phyloP scores from a whole-genome alignment of 2,888 invertebrate species.

The Agrypnus murinus region DNA sequence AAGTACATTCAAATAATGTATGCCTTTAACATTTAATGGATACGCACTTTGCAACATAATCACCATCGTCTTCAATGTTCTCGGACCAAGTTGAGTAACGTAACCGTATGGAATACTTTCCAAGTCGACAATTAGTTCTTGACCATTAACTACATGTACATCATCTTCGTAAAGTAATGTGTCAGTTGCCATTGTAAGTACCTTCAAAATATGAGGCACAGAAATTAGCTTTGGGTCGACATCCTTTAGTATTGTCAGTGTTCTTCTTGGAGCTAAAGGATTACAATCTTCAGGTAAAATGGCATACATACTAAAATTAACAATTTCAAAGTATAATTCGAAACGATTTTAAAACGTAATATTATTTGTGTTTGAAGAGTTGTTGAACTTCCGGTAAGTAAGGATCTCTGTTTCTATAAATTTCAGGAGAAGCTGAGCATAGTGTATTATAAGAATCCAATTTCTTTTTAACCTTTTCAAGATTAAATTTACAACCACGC shows the following conservation, averaged over 20 bases:
- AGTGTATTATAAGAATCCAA: conserved; percentile 76
- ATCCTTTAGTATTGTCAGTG: background rate
- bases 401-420: conserved; percentile 74
- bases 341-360: background rate
- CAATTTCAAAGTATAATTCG: background rate
- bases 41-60: background rate
- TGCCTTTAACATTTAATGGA: background rate
- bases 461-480: conserved; percentile 74
- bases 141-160: background rate
- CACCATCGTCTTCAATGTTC: background rate
- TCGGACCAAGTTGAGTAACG: background rate
- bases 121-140: background rate
- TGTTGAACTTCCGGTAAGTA: conserved; percentile 58
- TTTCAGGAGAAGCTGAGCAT: conserved; percentile 75
- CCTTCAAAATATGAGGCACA: background rate
- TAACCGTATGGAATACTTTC: background rate
- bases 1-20: background rate
- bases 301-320: background rate
- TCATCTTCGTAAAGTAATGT: background rate
- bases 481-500: conserved; percentile 74
- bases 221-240: background rate
- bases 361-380: conserved; percentile 68
- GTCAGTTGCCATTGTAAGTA: background rate
- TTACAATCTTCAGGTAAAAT: background rate
- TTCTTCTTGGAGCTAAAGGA: background rate